phyloP scores from a whole-genome alignment of 2,113 vertebrate genomes.

The Dasyprocta punctata region DNA sequence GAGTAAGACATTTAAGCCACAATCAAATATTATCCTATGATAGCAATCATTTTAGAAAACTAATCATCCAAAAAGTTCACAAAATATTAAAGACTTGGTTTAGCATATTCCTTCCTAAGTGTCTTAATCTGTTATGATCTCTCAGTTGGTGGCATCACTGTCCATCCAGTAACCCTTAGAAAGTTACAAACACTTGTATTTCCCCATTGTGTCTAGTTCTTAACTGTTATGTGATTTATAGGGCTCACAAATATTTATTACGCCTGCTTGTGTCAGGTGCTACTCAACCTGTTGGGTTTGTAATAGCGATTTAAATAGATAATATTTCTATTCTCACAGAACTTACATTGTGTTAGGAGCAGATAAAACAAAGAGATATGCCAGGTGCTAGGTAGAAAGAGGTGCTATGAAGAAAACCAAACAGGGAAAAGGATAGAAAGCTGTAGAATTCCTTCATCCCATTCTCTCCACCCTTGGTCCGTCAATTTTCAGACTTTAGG shows the following conservation, averaged over 20 bases:
- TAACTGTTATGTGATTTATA: background rate
- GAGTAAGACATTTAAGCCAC: background rate
- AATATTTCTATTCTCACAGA: background rate
- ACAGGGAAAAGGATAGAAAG: background rate
- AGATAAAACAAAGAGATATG: background rate
- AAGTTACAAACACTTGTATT: background rate
- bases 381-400: background rate
- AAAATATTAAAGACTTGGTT: background rate
- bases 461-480: background rate
- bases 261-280: background rate
- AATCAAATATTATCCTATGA: background rate
- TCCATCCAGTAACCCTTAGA: background rate
- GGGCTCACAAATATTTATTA: background rate
- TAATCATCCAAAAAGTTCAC: background rate
- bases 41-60: conserved; percentile 29
- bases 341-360: background rate
- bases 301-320: background rate
- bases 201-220: background rate
- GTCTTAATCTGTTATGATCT: background rate
- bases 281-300: background rate
- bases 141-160: background rate
- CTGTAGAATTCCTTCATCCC: background rate
- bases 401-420: background rate
- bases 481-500: background rate
- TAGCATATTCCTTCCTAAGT: background rate